A percentile compares a stretch with the other conserved stretches of the same genome.
Evolutionary conservation across 2,113 vertebrate genomes (phyloP).

Genomic region (Ginglymostoma cirratum): DNA sequence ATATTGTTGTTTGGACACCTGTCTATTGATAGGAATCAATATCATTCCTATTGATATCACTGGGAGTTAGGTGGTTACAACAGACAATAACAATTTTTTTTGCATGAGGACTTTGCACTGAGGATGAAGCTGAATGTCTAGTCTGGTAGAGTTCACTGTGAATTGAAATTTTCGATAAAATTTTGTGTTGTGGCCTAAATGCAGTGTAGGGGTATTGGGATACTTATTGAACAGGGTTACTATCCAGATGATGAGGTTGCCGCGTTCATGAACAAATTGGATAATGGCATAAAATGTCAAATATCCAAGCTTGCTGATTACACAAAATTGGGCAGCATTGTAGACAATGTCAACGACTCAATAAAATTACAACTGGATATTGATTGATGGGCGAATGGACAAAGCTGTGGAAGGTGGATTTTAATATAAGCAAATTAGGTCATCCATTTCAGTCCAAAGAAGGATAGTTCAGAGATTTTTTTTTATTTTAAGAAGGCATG

Average conservation of each 20-base stretch:
- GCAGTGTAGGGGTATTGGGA: not conserved
- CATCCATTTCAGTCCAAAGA: no score
- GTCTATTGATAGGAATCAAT: no score
- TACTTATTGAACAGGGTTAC: not conserved
- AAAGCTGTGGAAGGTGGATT: no score
- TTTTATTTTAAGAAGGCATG: no score
- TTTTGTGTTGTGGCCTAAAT: not conserved
- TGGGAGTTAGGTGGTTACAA: not conserved
- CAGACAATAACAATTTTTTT: not conserved
- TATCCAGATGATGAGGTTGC: not conserved
- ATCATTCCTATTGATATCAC: not conserved
- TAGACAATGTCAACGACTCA: no score
- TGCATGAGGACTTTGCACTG: not conserved
- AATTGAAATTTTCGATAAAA: not conserved
- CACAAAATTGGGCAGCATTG: no score
- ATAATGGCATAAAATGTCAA: no score
- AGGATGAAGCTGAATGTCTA: not conserved
- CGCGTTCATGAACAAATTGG: not conserved
- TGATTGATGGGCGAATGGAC: no score
- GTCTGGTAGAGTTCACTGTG: not conserved
- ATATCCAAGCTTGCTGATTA: no score
- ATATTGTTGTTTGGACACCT: not conserved
- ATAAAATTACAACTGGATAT: no score
- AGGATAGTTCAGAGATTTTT: no score
- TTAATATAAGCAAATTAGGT: no score